Evolutionary conservation across 23 tunicate genomes (phyloP), one percentile per base, ranked within the genome.

Genomic region (Oikopleura albicans): DNA sequence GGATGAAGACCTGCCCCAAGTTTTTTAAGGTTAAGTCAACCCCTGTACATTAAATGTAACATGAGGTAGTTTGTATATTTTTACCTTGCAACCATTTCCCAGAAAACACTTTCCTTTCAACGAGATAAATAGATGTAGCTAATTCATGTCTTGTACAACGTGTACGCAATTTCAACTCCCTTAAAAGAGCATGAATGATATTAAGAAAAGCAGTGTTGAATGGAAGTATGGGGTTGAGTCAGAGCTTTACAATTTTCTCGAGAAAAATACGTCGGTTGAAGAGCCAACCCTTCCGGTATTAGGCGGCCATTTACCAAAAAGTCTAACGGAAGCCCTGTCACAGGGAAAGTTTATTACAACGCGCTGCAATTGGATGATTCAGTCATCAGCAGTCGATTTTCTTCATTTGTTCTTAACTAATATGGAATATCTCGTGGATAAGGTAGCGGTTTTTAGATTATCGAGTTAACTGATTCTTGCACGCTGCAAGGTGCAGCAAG

Each of bases 301-400:
- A 40, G 87, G 86, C 56, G 85, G 79, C 4, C 27, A 71, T 16
- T 37, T 71, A 2, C 79, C 79, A 71, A 71, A 49, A 49, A 49
- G 63, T 49, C 12, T 49, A 22, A 49, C 63, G 22, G 16, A 49
- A 22, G 16, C 63, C 16, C 12, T 49, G 12, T 49, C 63, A 12
- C 63, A 49, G 63, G 63, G 22, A 49, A 49, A 83, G 8, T 85
- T 37, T 37, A 38, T 85, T 29, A 86, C 87, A 22, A 35, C 84
- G 27, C 84, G 97, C 41, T 90, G 91, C 96, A 95, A 95, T 76
- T 95, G 99, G 99, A 91, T 95, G 40, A 95, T 95, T 39, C 99
- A 95, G 75, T 91, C 96, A 39, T 95, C 99, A 2, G 99, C 99
- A 37, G 99, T 95, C 0, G 99, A 95, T 75, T 95, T 87, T 84